Conservation (phyloP, 2,797 vertebrate species). For the Oophaga sylvatica region DNA sequence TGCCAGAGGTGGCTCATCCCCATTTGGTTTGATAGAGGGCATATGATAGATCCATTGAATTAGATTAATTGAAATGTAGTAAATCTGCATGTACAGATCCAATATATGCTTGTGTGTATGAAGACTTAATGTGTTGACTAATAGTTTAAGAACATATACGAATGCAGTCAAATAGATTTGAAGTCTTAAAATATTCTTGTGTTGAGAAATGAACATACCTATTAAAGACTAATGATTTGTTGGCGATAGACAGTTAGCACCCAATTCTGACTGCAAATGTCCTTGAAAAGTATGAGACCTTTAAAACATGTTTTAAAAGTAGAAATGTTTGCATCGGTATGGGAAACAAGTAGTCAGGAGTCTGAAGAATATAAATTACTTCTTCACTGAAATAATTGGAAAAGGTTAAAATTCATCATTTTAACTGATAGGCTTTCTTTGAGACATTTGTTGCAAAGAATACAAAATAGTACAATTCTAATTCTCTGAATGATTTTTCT, state of each 20-base stretch:
- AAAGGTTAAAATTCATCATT: constrained; percentile 86
- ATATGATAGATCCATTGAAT: too few relatives aligned
- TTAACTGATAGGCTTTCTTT: constrained; percentile 79
- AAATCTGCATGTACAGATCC: too few relatives aligned
- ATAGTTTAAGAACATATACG: background rate
- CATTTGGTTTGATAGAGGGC: too few relatives aligned
- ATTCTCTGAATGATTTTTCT: constrained; percentile 59
- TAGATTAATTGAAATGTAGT: too few relatives aligned
- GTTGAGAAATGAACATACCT: background rate
- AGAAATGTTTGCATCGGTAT: constrained; percentile 80
- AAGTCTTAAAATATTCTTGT: background rate
- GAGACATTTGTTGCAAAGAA: constrained; percentile 73
- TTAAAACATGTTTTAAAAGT: constrained; percentile 78
- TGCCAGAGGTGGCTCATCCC: too few relatives aligned
- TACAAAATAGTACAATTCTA: constrained; percentile 69
- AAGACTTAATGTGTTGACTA: background rate
- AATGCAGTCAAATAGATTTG: background rate
- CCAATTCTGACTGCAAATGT: constrained; percentile 66
- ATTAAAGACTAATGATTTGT: constrained; percentile 12
- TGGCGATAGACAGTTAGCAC: constrained; percentile 39
- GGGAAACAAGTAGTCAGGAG: constrained; percentile 72
- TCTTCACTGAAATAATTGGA: constrained; percentile 76
- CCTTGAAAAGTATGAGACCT: constrained; percentile 72
- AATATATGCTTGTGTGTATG: too few relatives aligned
- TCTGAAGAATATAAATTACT: constrained; percentile 80